A percentile compares a stretch with the other conserved stretches of the same genome.
Evolutionary conservation across 2,888 invertebrate genomes (phyloP).

Genomic region (Cantharis lateralis): DNA sequence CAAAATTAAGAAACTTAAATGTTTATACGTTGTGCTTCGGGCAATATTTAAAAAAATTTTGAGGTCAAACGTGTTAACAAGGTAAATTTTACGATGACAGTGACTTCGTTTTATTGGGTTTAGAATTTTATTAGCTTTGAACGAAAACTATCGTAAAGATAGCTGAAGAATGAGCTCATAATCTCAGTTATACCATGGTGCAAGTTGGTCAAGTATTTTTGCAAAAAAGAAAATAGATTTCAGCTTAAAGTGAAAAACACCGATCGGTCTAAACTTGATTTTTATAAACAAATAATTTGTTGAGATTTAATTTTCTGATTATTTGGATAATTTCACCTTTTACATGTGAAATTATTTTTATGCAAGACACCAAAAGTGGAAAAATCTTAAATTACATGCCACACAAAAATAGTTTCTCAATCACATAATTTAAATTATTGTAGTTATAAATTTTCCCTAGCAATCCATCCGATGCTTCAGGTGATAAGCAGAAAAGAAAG

Average conservation of each 20-base stretch:
- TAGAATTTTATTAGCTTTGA: background rate
- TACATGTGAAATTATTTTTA: no score
- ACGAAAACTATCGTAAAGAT: background rate
- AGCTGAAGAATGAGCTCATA: background rate
- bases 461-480: background rate
- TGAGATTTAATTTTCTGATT: no score
- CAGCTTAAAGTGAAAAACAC: no score
- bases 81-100: background rate
- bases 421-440: background rate
- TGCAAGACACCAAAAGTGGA: no score
- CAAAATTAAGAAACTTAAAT: background rate
- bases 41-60: background rate
- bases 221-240: no score
- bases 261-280: no score
- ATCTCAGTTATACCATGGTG: no score
- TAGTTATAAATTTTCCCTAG: background rate
- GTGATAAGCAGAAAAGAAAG: background rate
- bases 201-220: background rate
- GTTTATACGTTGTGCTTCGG: background rate
- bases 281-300: no score
- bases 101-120: background rate
- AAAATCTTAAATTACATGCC: background rate
- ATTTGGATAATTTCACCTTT: no score
- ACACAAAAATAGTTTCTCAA: background rate
- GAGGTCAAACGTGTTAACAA: background rate